Conservation (phyloP, 1,140 invertebrate species). For the Brachionus calyciflorus region DNA sequence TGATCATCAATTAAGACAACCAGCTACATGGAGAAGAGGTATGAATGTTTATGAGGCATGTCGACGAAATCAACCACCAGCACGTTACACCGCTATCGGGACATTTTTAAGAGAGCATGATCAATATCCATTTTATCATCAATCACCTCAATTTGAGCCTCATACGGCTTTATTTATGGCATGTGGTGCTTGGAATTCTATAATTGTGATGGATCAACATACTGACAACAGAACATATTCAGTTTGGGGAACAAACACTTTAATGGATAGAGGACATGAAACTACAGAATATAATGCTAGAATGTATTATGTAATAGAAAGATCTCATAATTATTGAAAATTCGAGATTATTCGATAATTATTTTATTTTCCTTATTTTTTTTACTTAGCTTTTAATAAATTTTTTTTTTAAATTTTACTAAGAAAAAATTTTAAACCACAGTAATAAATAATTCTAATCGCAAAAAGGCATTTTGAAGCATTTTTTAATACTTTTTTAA, state of each 20-base stretch:
- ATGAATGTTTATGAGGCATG: conserved; percentile 18
- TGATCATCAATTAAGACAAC: conserved; percentile 21
- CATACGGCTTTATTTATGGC: conserved; percentile 1
- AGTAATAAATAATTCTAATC: no score
- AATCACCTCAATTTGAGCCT: background rate
- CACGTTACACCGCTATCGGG: conserved; percentile 1
- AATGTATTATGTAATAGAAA: conserved; percentile 23
- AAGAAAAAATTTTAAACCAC: no score
- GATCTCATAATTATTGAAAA: background rate
- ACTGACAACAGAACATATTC: conserved; percentile 27
- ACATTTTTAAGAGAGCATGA: conserved; percentile 5
- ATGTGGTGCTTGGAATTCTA: conserved; percentile 14
- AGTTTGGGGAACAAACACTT: conserved; percentile 4
- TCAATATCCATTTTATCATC: background rate
- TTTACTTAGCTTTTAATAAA: background rate
- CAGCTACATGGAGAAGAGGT: conserved; percentile 13
- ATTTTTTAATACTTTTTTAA: no score
- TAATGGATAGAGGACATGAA: conserved; percentile 23
- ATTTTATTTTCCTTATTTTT: background rate
- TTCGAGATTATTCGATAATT: no score
- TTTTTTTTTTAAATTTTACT: no score
- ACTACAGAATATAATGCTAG: background rate
- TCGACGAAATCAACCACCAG: conserved; percentile 2
- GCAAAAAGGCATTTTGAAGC: no score
- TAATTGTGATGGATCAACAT: conserved; percentile 18